A percentile compares a stretch with the other conserved stretches of the same genome.
These are phyloP conservation scores for human (Homo sapiens) DNA, from an alignment of 2,113 vertebrate genomes.

Conservation along the genomic window DNA sequence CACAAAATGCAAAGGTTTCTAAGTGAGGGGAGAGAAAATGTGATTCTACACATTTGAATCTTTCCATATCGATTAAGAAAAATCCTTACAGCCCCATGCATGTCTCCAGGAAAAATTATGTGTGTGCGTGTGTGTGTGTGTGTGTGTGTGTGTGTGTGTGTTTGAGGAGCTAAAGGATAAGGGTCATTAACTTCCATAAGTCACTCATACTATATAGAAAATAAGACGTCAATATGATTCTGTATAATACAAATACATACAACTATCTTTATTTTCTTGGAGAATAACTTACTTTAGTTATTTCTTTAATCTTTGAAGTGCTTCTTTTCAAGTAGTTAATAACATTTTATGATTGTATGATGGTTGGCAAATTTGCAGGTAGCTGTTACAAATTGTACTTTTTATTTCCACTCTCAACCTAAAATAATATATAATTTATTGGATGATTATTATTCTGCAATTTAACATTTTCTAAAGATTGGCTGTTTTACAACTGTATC, in stretches of 20 bases:
- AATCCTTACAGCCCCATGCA: neutral
- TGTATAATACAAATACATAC: neutral
- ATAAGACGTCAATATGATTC: neutral
- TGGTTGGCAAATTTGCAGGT: neutral
- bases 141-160: neutral
- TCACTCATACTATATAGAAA: constrained; percentile 35
- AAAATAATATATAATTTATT: constrained; percentile 1
- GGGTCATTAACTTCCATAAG: neutral
- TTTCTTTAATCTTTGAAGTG: neutral
- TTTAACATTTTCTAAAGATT: constrained; percentile 39
- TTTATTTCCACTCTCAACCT: constrained; percentile 18
- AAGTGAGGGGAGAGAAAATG: constrained; percentile 8
- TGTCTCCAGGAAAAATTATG: constrained; percentile 11
- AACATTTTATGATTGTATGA: neutral
- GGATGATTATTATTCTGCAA: neutral
- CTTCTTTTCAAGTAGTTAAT: neutral
- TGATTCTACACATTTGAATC: constrained; percentile 5
- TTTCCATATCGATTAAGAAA: constrained; percentile 45
- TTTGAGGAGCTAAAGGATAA: neutral
- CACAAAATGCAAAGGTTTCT: constrained; percentile 22
- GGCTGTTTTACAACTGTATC: neutral
- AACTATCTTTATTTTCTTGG: neutral
- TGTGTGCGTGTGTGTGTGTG: neutral
- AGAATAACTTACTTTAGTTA: neutral
- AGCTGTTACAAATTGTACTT: neutral